Evolutionary conservation across 2,888 invertebrate genomes (phyloP), one percentile per base, ranked within the genome.

Genomic region (Ichneumoninae sp.): DNA sequence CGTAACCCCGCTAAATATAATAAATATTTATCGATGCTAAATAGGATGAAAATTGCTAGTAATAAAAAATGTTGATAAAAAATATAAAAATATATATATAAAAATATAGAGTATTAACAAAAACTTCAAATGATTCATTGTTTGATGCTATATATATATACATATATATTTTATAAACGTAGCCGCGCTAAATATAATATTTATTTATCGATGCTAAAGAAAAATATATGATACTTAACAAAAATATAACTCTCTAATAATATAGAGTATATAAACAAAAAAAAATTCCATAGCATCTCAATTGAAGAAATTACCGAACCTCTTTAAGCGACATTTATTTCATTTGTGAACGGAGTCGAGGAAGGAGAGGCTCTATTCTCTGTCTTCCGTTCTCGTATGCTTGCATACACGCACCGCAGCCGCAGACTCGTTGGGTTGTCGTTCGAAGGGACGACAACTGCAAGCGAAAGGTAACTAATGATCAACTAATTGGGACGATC

Each of bases 401-500:
- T 19, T 16, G 50, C 19, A 33, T 44, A 19, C 30, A 30, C 40
- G 40, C 65, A 50, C 22, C 30, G 33, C 66, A 10, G 57, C 10
- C 3, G 57, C 36, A 52, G 65, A 70, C 47, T 69, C 72, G 74
- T 69, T 52, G 26, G 36, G 50, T 66, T 81, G 84, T 87, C 74
- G 79, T 52, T 70, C 72, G 70, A 57, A 65, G 79, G 68, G 80
- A 83, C 87, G 84, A 79, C 80, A 72, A 72, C 54, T 72, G 33
- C 62, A 72, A 50, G 72, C 76, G 80, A 82, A 72, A 72, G 77
- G 77, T 84, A 69, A 84, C 83, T 84, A 84, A 84, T 80, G 83
- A 84, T 78, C 83, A 60, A 83, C 90, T 90, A 90, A 90, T 90
- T 90, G 90, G 90, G 86, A 90, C 88, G 90, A 90, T 90, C 90